phyloP scores from a whole-genome alignment of 2,888 invertebrate genomes.

The Cenopis cana region DNA sequence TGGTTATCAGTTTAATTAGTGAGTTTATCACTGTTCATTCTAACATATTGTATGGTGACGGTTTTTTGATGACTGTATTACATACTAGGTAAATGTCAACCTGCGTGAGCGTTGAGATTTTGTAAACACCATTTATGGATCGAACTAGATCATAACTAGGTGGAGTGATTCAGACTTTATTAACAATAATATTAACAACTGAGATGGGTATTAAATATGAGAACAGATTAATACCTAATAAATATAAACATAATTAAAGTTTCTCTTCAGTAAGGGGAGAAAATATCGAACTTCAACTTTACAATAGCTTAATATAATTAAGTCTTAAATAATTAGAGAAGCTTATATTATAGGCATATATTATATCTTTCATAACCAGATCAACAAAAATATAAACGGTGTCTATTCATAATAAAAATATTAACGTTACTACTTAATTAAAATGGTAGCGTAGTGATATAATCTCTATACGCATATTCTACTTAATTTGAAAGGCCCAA shows the following conservation, averaged over 20 bases:
- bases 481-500: conserved; percentile 42
- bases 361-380: neutral
- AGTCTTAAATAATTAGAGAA: neutral
- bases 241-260: no score
- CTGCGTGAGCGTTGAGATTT: neutral
- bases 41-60: neutral
- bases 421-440: neutral
- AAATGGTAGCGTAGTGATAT: conserved; percentile 19
- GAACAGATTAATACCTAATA: no score
- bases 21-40: neutral
- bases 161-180: no score
- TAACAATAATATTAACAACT: no score
- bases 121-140: neutral
- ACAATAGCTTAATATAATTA: neutral
- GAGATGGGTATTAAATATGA: no score
- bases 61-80: neutral
- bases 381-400: neutral
- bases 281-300: neutral
- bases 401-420: neutral
- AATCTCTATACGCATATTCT: conserved; percentile 30
- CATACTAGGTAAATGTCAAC: neutral
- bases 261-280: neutral
- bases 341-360: neutral
- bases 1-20: no score
- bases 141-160: no score